These are phyloP conservation scores for Indicator maculatus DNA, from an alignment of 2,113 vertebrate species.

Conservation along the genomic window DNA sequence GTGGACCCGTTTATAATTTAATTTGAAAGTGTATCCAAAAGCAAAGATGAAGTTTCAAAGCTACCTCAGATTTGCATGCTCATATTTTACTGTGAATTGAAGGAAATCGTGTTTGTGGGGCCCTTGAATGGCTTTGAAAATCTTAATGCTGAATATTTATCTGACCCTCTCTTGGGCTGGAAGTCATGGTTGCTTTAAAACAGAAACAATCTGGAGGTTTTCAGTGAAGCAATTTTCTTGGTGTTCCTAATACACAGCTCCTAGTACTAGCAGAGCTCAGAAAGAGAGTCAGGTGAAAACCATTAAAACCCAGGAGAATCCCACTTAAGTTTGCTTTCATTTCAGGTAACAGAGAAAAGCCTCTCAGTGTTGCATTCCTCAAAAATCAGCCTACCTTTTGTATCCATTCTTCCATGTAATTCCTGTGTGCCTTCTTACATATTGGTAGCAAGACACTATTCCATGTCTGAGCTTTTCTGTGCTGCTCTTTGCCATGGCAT, in stretches of 20 bases:
- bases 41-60: slow-evolving; percentile 13
- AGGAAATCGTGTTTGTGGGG: background rate
- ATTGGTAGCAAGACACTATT: background rate
- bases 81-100: background rate
- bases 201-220: background rate
- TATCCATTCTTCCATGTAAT: background rate
- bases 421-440: background rate
- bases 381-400: background rate
- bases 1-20: background rate
- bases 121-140: background rate
- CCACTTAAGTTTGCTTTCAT: background rate
- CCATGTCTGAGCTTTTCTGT: slow-evolving; percentile 7
- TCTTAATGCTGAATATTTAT: background rate
- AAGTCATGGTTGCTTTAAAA: background rate
- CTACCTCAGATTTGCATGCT: background rate
- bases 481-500: slow-evolving; percentile 10
- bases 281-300: background rate
- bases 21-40: background rate
- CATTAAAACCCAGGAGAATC: background rate
- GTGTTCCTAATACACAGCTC: background rate
- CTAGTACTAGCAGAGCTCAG: background rate
- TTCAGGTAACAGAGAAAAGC: background rate
- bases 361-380: background rate
- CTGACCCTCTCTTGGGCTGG: background rate
- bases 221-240: background rate